Evolutionary conservation across 2,113 vertebrate genomes (phyloP), one percentile per base, ranked within the genome.

Genomic region (Tauraco erythrolophus): DNA sequence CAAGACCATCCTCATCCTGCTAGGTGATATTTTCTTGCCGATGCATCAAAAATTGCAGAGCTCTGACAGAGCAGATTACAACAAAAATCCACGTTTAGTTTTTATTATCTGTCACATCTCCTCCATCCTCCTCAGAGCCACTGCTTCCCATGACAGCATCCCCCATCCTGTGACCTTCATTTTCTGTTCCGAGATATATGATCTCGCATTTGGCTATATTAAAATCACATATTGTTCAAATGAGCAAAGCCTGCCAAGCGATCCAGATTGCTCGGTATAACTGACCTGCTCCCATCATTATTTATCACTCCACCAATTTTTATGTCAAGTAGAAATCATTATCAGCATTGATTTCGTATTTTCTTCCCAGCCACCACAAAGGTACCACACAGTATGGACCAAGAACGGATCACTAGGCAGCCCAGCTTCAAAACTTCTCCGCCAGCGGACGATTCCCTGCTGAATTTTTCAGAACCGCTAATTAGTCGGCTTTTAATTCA

Each of bases 181-280:
- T 93, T 94, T 90, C 87, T 89, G 12, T 57, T 89, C 70, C 2
- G 53, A 96, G 90, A 96, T 95, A 80, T 72, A 96, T 41, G 89
- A 65, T 65, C 71, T 83, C 66, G 54, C 90, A 95, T 97, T 97
- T 97, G 94, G 96, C 92, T 96, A 88, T 96, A 96, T 97, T 96
- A 96, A 96, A 96, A 96, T 96, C 89, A 92, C 94, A 95, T 96
- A 94, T 94, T 96, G 97, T 96, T 96, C 88, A 88, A 93, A 95
- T 69, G 94, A 96, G 97, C 89, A 76, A 45, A 96, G 93, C 75
- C 75, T 96, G 93, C 94, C 96, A 96, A 97, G 82, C 18, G 78
- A 96, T 94, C 92, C 94, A 96, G 96, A 96, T 96, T 96, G 92
- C 95, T 95, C 37, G 1, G 94, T 92, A 7, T 93, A 95, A 95